These are phyloP conservation scores for Smithornis capensis DNA, from an alignment of 2,113 vertebrate genomes.

Conservation along the genomic window DNA sequence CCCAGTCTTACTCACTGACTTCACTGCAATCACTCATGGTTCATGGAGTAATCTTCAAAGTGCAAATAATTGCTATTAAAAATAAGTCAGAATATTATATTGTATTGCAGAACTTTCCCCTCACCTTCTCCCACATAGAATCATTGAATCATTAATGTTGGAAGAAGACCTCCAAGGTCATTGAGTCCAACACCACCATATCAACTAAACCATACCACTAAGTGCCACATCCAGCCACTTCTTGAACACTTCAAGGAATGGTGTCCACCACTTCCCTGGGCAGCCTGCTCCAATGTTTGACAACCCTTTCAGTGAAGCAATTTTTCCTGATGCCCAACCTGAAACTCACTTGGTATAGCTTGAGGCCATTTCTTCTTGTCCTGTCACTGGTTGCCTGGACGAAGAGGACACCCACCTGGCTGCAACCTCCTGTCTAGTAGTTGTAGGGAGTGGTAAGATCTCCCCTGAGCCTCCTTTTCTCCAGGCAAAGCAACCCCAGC, in stretches of 20 bases:
- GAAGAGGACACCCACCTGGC: background rate
- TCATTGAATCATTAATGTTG: background rate
- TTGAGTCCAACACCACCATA: background rate
- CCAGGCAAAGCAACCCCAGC: background rate
- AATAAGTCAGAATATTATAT: background rate
- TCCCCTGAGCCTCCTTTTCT: background rate
- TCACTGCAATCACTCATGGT: background rate
- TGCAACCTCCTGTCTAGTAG: background rate
- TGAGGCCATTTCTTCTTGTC: background rate
- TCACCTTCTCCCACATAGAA: background rate
- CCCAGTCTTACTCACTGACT: background rate
- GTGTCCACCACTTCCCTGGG: background rate
- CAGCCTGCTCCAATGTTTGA: background rate
- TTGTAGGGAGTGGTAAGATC: background rate
- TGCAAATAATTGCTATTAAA: background rate
- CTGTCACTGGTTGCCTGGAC: background rate
- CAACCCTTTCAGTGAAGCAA: background rate
- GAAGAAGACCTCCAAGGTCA: background rate
- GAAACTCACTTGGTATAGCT: background rate
- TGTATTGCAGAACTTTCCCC: background rate
- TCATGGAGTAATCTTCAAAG: background rate
- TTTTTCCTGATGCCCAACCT: background rate
- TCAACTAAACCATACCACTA: background rate
- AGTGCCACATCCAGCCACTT: rapidly evolving
- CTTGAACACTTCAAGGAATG: background rate